Conservation (phyloP, 1,140 invertebrate genomes). For the Euura lappo region DNA sequence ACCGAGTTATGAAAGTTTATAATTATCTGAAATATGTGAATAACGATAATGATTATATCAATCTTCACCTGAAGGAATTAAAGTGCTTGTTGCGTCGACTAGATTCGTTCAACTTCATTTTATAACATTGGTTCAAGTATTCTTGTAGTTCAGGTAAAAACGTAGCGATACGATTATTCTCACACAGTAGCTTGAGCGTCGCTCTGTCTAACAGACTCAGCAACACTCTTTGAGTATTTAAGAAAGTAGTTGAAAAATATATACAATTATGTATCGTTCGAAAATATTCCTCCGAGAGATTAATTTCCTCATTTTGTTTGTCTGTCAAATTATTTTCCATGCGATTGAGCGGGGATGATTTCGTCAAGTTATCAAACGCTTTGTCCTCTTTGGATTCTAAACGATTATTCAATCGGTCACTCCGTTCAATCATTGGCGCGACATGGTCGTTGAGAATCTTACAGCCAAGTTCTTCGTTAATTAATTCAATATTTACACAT, state of each 20-base stretch:
- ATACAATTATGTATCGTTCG: conserved; percentile 65
- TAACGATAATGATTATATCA: conserved; percentile 28
- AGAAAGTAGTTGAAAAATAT: conserved; percentile 65
- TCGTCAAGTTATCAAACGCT: conserved; percentile 12
- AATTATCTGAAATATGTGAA: no score
- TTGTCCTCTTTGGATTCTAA: conserved; percentile 17
- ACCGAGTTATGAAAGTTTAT: neutral
- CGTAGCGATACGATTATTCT: conserved; percentile 60
- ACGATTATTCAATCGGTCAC: neutral
- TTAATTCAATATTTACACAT: conserved; percentile 26
- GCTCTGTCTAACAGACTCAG: conserved; percentile 61
- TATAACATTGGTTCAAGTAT: conserved; percentile 46
- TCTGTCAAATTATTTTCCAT: neutral
- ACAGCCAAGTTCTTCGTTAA: conserved; percentile 40
- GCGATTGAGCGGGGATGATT: neutral
- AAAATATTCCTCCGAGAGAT: conserved; percentile 36
- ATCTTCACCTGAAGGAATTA: conserved; percentile 30
- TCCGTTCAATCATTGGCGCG: neutral
- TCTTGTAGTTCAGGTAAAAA: conserved; percentile 59
- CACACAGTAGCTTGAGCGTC: conserved; percentile 61
- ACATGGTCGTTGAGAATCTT: conserved; percentile 27
- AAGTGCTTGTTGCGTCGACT: conserved; percentile 27
- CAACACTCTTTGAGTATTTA: conserved; percentile 57
- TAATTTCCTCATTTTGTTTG: conserved; percentile 13
- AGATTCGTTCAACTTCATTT: conserved; percentile 32